A percentile compares a stretch with the other conserved stretches of the same genome.
Conservation (phyloP, 2,113 vertebrate species). For the Peromyscus polionotus region DNA sequence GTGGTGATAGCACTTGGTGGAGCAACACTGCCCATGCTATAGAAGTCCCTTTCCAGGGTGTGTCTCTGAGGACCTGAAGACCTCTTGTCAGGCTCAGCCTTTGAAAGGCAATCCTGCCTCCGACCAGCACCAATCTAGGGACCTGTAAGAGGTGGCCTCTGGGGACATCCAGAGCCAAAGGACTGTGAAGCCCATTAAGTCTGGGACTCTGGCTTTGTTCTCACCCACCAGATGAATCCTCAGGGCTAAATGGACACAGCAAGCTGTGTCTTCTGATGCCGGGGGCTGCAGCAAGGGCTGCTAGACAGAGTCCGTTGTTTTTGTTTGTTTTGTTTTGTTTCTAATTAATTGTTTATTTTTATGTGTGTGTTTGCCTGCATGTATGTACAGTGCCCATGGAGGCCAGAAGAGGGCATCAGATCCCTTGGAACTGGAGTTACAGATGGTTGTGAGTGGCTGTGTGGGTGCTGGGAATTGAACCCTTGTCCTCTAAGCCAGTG, state of each 20-base stretch:
- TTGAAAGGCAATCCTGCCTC: neutral
- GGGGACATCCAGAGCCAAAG: neutral
- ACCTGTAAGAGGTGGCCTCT: neutral
- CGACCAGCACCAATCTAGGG: neutral
- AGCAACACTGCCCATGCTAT: neutral
- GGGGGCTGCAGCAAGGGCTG: neutral
- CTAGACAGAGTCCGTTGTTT: neutral
- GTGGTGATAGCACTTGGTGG: neutral
- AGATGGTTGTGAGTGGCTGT: neutral
- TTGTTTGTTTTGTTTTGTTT: neutral
- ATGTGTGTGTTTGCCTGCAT: neutral
- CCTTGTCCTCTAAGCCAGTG: no score
- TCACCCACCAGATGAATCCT: neutral
- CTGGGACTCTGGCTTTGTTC: neutral
- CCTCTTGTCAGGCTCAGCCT: neutral
- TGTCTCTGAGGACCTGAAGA: neutral
- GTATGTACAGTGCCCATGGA: neutral
- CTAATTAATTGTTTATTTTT: neutral
- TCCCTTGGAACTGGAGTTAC: neutral
- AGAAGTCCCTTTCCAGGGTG: neutral
- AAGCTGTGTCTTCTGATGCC: neutral
- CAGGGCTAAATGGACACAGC: fast-evolving
- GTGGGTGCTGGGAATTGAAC: neutral
- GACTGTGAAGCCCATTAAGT: neutral
- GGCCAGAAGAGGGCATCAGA: neutral